Conservation (phyloP, 2,888 invertebrate species). For the Macrosiphum euphorbiae region DNA sequence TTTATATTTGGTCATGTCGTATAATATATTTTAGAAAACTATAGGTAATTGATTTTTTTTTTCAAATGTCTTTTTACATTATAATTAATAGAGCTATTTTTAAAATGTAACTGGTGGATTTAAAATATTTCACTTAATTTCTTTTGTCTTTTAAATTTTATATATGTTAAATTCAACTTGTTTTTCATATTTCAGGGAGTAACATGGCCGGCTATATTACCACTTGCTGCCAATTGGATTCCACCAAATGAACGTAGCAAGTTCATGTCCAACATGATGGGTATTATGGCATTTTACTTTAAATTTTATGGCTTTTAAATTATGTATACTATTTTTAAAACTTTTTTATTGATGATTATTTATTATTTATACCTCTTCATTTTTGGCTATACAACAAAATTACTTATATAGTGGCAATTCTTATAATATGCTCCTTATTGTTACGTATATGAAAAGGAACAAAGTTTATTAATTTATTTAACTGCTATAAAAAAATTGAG, state of each 20-base stretch:
- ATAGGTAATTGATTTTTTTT: neutral
- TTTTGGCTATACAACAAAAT: neutral
- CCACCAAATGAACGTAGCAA: constrained; percentile 94
- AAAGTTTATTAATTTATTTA: constrained; percentile 10
- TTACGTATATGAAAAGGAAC: neutral
- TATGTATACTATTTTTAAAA: neutral
- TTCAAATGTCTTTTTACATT: neutral
- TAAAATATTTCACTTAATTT: neutral
- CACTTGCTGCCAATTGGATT: constrained; percentile 94
- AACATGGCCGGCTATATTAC: constrained; percentile 94
- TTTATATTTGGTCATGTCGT: neutral
- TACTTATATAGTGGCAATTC: neutral
- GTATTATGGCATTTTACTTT: constrained; percentile 70
- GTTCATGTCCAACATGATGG: constrained; percentile 94
- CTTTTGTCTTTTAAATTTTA: neutral
- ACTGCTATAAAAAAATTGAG: neutral
- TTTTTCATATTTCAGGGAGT: constrained; percentile 75
- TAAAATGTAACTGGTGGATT: neutral
- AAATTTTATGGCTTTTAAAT: neutral
- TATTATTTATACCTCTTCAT: constrained; percentile 64
- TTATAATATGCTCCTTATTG: neutral
- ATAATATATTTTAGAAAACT: neutral
- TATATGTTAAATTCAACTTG: no score
- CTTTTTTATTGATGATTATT: constrained; percentile 56
- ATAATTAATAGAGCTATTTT: neutral